Conservation (phyloP, 2,113 vertebrate species). For the Forbesichthys papilliferus region DNA sequence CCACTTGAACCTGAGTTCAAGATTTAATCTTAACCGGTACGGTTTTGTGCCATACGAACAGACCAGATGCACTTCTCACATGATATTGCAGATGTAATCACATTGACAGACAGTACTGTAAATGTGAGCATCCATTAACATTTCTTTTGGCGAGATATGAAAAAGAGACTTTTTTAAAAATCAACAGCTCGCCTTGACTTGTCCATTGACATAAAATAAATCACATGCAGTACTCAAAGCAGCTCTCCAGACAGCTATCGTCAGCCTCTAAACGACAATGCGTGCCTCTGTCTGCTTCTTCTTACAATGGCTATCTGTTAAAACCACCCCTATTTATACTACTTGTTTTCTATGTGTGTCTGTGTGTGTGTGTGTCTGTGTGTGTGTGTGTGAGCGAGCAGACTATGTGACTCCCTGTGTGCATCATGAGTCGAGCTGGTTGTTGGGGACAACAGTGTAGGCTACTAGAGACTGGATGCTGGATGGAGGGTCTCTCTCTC, state of each 20-base stretch:
- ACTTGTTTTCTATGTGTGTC: background rate
- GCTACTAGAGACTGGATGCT: background rate
- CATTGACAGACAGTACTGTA: no score
- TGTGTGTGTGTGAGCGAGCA: background rate
- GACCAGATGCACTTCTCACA: no score
- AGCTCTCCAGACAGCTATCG: constrained; percentile 9
- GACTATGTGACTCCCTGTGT: background rate
- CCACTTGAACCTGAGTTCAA: no score
- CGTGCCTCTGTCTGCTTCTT: constrained; percentile 38
- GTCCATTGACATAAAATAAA: constrained; percentile 13
- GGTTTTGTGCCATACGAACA: no score
- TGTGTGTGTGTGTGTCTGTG: background rate
- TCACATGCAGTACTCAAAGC: constrained; percentile 13
- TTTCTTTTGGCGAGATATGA: no score
- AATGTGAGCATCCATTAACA: no score
- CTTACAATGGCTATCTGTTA: constrained; percentile 5
- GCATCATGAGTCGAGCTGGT: constrained; percentile 3
- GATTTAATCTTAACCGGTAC: no score
- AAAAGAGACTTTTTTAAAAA: background rate
- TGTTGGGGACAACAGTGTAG: constrained; percentile 25
- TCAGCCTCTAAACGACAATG: constrained; percentile 15
- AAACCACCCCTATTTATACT: background rate
- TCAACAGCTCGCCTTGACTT: constrained; percentile 13
- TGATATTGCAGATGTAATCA: no score
- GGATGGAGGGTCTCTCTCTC: background rate